Conservation (phyloP, 2,888 invertebrate genomes). For the Sceliomorpha sp. region DNA sequence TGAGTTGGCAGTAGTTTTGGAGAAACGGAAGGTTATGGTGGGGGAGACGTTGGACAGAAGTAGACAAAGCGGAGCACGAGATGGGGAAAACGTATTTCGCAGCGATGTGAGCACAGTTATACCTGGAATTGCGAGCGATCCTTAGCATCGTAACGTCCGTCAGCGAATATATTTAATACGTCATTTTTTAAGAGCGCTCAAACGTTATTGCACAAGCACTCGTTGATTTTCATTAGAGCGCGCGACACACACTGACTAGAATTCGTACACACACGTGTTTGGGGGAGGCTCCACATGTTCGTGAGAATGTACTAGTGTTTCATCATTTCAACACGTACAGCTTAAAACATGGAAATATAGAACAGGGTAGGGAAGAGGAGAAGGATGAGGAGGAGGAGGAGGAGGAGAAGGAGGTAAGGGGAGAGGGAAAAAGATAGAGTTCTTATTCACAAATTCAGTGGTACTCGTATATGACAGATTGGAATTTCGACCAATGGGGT, state of each 20-base stretch:
- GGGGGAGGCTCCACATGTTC: not conserved
- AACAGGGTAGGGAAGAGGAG: not conserved
- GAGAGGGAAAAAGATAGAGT: not conserved
- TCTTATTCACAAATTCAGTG: conserved; percentile 18
- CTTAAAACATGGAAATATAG: not conserved
- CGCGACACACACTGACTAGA: conserved; percentile 1
- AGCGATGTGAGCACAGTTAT: not conserved
- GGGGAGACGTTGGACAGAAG: conserved; percentile 5
- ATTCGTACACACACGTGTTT: not conserved
- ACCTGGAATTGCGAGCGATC: conserved; percentile 6
- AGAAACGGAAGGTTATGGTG: conserved; percentile 1
- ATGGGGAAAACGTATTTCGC: not conserved
- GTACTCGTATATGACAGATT: conserved; percentile 21
- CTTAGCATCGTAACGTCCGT: conserved; percentile 7
- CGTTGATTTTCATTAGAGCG: conserved; percentile 16
- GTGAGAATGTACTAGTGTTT: conserved; percentile 6
- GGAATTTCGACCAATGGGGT: conserved; percentile 30
- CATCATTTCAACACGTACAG: conserved; percentile 9
- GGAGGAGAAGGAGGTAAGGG: not conserved
- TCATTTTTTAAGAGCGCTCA: not conserved
- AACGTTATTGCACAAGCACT: conserved; percentile 10
- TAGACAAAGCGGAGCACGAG: conserved; percentile 5
- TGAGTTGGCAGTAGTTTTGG: conserved; percentile 9
- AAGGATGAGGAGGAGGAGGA: not conserved
- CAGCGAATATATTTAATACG: not conserved